Base-by-base conservation (phyloP, 2,888 invertebrate species). In the Pollenia angustigena region DNA sequence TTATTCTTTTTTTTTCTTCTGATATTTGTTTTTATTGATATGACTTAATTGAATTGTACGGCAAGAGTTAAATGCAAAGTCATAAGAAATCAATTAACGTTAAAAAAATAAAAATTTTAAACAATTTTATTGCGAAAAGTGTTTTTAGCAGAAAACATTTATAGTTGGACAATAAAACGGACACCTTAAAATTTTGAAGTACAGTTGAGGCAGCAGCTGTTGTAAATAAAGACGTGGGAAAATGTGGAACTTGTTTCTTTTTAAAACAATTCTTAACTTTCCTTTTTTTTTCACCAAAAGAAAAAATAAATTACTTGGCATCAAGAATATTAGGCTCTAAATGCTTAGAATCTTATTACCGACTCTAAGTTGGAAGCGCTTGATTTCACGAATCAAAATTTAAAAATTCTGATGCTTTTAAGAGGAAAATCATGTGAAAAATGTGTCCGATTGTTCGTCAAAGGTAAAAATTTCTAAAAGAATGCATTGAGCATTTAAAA, bases 171-270 rank as follows among this genome's bases (percentile, higher is more conserved):
- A 42, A 32, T 62, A 40, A 46, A 60, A 52, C 23, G 46, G 32
- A 64, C 76, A 66, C 32, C 0, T 56, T 72, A 23, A 23, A 1
- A 4, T 68, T 32, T 74, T 32, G 4, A 7, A 50, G 42, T 10
- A 3, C 16, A 60, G 4, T 60, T 23, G 44, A 52, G 7, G 16
- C 16, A 40, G 18, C 75, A 69, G 40, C 52, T 74, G 81, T 7
- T 44, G n/a, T 9, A n/a, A 23, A 50, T 44, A 58, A 32, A 46
- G 66, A 76, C 89, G 90, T 90, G 91, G 89, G 91, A 90, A 91
- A 90, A 89, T 79, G 18, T 11, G 52, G 76, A 89, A 89, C 88
- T 87, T 71, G 87, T 89, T 89, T 86, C 48, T 7, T 46, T 48
- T 14, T 50, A 18, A 23, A 1, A 11, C 9, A 44, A 42, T 62